These are phyloP conservation scores for Cossypha niveicapilla DNA, from an alignment of 2,797 vertebrate genomes.

Conservation along the genomic window DNA sequence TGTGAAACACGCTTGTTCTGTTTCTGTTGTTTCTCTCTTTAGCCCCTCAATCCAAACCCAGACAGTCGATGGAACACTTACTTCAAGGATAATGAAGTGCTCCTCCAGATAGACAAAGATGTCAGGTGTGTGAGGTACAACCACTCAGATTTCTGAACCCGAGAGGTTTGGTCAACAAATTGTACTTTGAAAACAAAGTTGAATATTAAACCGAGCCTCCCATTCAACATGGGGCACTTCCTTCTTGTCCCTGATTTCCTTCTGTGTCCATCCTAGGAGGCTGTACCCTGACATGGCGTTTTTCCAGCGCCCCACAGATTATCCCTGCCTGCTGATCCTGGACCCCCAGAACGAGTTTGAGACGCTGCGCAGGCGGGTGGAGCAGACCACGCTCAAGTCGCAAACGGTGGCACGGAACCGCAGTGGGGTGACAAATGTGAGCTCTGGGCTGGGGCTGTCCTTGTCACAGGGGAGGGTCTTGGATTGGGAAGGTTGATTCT, in stretches of 20 bases:
- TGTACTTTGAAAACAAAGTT: not conserved
- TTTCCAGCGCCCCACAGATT: constrained; percentile 93
- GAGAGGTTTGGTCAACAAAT: not conserved
- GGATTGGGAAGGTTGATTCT: not conserved
- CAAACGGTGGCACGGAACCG: constrained; percentile 94
- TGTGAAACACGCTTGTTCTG: not conserved
- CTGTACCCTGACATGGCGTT: constrained; percentile 97
- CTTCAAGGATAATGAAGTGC: constrained; percentile 96
- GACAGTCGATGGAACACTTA: constrained; percentile 97
- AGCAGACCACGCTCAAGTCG: constrained; percentile 94
- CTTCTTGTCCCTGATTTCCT: not conserved
- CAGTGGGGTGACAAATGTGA: constrained; percentile 95
- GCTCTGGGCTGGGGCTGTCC: not conserved
- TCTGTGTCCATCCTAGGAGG: constrained; percentile 75
- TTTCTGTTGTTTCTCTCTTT: not conserved
- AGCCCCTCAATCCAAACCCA: constrained; percentile 96
- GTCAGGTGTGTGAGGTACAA: constrained; percentile 81
- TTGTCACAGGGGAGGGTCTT: not conserved
- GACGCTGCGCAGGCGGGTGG: constrained; percentile 90
- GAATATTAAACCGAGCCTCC: not conserved
- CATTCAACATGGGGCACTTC: not conserved
- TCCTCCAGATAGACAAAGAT: constrained; percentile 98
- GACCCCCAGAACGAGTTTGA: constrained; percentile 96
- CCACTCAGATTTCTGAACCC: not conserved
- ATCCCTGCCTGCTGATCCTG: constrained; percentile 91